Evolutionary conservation across 2,888 invertebrate genomes (phyloP).

Genomic region (Melieria crassipennis): DNA sequence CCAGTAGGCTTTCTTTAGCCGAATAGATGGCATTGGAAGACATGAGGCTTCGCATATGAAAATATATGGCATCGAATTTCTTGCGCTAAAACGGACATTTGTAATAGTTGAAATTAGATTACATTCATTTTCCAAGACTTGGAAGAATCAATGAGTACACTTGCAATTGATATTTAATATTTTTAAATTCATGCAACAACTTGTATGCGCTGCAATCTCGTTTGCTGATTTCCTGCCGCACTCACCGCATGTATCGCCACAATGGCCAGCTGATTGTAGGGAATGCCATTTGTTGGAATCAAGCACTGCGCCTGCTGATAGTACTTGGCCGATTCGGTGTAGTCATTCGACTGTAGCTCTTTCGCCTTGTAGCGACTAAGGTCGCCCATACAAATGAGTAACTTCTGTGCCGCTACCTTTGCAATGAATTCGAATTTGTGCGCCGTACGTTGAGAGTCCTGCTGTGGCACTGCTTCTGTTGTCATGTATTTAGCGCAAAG

Average conservation of each 20-base stretch:
- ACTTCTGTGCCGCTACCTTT: slow-evolving; percentile 85
- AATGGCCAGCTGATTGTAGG: slow-evolving; percentile 94
- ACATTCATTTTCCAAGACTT: too few relatives aligned
- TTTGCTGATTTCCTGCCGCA: neutral
- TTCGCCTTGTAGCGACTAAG: slow-evolving; percentile 90
- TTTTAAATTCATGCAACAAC: neutral
- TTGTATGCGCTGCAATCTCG: neutral
- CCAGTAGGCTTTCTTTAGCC: slow-evolving; percentile 87
- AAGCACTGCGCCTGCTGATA: slow-evolving; percentile 94
- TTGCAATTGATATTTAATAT: neutral
- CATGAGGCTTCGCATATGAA: slow-evolving; percentile 94
- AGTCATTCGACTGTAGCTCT: slow-evolving; percentile 54
- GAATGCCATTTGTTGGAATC: slow-evolving; percentile 93
- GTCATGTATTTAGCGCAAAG: slow-evolving; percentile 78
- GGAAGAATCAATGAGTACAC: neutral
- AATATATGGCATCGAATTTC: slow-evolving; percentile 95
- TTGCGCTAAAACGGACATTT: slow-evolving; percentile 73
- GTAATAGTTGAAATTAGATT: neutral
- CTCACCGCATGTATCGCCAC: slow-evolving; percentile 74
- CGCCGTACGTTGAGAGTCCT: slow-evolving; percentile 32
- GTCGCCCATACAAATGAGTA: slow-evolving; percentile 91
- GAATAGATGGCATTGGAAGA: slow-evolving; percentile 93
- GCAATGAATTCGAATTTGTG: slow-evolving; percentile 75
- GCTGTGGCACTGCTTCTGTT: neutral
- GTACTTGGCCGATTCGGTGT: slow-evolving; percentile 76